Evolutionary conservation across 2,888 invertebrate genomes (phyloP).

Genomic region (Calameuta filiformis): DNA sequence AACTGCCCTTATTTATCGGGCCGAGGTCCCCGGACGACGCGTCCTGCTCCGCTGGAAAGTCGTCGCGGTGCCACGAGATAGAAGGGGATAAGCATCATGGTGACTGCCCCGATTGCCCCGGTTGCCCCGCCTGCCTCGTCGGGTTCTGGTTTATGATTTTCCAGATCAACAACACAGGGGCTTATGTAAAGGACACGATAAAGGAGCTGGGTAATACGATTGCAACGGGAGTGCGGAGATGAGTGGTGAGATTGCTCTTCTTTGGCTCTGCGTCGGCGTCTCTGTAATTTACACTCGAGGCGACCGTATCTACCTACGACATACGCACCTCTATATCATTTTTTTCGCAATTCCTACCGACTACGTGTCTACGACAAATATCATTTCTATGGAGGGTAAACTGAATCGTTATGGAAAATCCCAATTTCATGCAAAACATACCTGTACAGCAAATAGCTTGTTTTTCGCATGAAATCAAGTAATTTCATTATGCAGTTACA

Average conservation of each 20-base stretch:
- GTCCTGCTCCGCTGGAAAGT: neutral
- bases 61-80: neutral
- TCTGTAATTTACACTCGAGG: constrained; percentile 16
- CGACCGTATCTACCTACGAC: neutral
- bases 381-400: neutral
- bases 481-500: neutral
- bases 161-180: constrained; percentile 6
- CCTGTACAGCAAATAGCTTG: neutral
- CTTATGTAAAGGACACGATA: constrained; percentile 22
- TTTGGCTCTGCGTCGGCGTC: constrained; percentile 24
- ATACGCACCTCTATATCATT: neutral
- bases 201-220: constrained; percentile 36
- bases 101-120: neutral
- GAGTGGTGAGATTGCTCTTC: constrained; percentile 47
- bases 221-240: constrained; percentile 47
- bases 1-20: neutral
- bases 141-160: constrained; percentile 3
- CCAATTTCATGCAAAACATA: neutral
- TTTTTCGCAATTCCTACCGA: neutral
- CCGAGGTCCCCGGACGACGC: neutral
- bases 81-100: constrained; percentile 1
- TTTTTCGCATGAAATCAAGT: neutral
- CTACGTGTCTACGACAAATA: neutral
- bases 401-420: neutral
- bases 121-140: neutral